These are phyloP conservation scores for Osmoderma eremita DNA, from an alignment of 2,888 invertebrate species.

Conservation along the genomic window DNA sequence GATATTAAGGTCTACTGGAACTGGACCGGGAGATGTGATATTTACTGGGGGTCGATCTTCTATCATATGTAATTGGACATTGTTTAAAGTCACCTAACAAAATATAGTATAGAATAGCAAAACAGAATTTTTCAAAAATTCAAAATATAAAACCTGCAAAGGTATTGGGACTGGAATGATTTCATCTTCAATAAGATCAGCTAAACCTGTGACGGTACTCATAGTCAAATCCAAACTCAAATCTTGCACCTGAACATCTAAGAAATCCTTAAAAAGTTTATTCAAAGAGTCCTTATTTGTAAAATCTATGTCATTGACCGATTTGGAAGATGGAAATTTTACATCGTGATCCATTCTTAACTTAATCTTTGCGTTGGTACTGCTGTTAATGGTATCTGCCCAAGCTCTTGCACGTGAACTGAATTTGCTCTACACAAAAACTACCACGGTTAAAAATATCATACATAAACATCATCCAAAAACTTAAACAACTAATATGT, in stretches of 20 bases:
- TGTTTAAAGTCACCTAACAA: constrained; percentile 76
- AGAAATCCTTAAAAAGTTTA: constrained; percentile 65
- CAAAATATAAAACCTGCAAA: constrained; percentile 72
- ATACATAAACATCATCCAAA: not conserved
- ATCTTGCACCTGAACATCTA: constrained; percentile 74
- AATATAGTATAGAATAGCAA: constrained; percentile 40
- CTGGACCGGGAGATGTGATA: constrained; percentile 83
- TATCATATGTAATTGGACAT: constrained; percentile 78
- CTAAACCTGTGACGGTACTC: constrained; percentile 83
- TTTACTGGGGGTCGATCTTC: constrained; percentile 86
- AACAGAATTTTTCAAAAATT: not conserved
- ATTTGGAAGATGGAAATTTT: constrained; percentile 60
- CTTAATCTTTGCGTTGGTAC: constrained; percentile 68
- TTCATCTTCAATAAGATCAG: constrained; percentile 90
- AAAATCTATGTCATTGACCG: constrained; percentile 59
- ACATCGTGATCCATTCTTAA: constrained; percentile 72
- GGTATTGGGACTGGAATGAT: constrained; percentile 83
- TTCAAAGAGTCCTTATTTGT: constrained; percentile 63
- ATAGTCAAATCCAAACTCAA: constrained; percentile 77
- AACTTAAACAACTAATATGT: constrained; percentile 16
- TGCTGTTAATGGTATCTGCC: constrained; percentile 72
- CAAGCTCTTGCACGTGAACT: constrained; percentile 84
- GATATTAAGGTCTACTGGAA: constrained; percentile 81
- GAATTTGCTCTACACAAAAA: constrained; percentile 75
- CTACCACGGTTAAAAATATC: constrained; percentile 13